Base-by-base conservation (phyloP, 2,113 vertebrate species). In the Gallinago paraguaiae region DNA sequence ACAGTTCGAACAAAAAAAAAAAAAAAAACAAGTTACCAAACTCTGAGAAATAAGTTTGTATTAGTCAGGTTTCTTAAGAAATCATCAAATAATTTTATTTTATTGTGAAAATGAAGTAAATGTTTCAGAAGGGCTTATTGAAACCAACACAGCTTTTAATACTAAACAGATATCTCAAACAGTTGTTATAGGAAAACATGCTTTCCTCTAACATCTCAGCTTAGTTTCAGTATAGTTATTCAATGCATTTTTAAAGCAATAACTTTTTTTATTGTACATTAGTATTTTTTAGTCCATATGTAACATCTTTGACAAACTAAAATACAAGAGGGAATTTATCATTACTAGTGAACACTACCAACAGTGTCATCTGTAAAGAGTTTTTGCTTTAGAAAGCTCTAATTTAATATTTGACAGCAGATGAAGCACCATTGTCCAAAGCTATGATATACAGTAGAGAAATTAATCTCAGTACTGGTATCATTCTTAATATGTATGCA, bases 121-220 rank as follows among this genome's bases (percentile, higher is more conserved):
- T 23, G 17, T 64, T 83, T 78, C 39, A 88, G 13, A 77, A 69
- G 9, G n/a, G 27, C 11, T 48, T 69, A 35, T 3, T 22, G 22
- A 80, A 93, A 69, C 23, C 1, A 3, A 9, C 0, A 1, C 2
- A 0, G 14, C 11, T 80, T 88, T 63, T 76, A 82, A 33, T 20
- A 39, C 8, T 11, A 17, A 50, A 87, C 15, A 70, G n/a, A 71
- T 13, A 2, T 35, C 27, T 85, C 33, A 23, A 19, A 12, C 2
- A 65, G 11, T 25, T 53, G 15, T 24, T 48, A 35, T 0, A 35
- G 0, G 1, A 84, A 78, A 77, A 37, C 3, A 3, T 30, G 13
- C 53, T 59, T 67, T 77, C 25, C 25, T 6, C 10, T 13, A 39
- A 11, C 39, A 50, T 7, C 16, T 76, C 45, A 69, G 10, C 19